Evolutionary conservation across 2,797 vertebrate species (phyloP).

Genomic region (Melanotaenia boesemani): DNA sequence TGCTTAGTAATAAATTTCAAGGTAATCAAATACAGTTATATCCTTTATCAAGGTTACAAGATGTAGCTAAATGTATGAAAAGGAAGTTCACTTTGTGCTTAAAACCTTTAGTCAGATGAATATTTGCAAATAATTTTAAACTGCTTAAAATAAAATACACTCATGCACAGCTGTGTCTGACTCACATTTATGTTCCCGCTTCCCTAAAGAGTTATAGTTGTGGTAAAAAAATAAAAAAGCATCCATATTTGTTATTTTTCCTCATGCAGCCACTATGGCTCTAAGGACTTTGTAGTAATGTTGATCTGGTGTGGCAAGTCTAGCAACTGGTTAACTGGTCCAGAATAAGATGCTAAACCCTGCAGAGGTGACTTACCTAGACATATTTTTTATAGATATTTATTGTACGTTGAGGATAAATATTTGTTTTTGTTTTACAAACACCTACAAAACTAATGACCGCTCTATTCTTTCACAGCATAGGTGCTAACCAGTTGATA

Average conservation of each 20-base stretch:
- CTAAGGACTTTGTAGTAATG: not conserved
- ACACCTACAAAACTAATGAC: not conserved
- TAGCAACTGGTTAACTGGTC: not conserved
- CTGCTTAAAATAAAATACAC: not conserved
- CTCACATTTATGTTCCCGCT: not conserved
- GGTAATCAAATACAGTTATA: not conserved
- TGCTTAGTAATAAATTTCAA: not conserved
- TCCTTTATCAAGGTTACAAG: not conserved
- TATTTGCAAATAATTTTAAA: constrained; percentile 14
- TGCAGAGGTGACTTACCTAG: not conserved
- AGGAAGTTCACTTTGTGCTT: not conserved
- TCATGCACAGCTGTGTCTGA: constrained; percentile 6
- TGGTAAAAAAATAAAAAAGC: constrained; percentile 11
- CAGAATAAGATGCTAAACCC: constrained; percentile 16
- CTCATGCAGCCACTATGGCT: not conserved
- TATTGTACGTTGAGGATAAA: not conserved
- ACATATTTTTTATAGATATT: not conserved
- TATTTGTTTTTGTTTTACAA: not conserved
- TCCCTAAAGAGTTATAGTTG: not conserved
- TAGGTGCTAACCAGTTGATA: not conserved
- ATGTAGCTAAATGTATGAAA: not conserved
- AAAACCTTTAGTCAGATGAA: not conserved
- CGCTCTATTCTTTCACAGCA: not conserved
- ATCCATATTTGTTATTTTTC: constrained; percentile 15
- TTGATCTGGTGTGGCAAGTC: not conserved